Evolutionary conservation across 2,888 invertebrate species (phyloP).

Genomic region (Dryobotodes eremita): DNA sequence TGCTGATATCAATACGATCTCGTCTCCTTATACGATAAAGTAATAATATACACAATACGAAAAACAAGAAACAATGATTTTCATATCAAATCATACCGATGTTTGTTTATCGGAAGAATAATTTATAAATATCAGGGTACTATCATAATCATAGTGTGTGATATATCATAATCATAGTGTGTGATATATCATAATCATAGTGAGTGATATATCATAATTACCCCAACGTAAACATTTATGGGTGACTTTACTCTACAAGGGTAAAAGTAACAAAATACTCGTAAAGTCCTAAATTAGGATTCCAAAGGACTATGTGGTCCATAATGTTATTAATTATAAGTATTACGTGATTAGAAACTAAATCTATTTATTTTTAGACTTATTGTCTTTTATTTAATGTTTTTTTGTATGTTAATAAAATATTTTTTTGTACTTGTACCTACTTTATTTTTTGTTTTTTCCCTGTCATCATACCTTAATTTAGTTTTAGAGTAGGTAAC

Average conservation of each 20-base stretch:
- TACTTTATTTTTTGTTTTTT: slow-evolving; percentile 6
- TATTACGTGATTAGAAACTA: slow-evolving; percentile 48
- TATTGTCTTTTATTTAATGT: slow-evolving; percentile 62
- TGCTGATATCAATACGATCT: slow-evolving; percentile 11
- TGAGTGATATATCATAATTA: slow-evolving; percentile 25
- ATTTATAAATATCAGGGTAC: slow-evolving; percentile 27
- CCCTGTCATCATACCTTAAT: background rate
- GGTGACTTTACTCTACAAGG: slow-evolving; percentile 37
- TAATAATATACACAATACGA: background rate
- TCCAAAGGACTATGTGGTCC: slow-evolving; percentile 78
- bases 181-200: background rate
- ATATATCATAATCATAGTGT: too few species aligned
- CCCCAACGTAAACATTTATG: slow-evolving; percentile 37
- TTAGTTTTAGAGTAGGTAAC: background rate
- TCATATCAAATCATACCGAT: background rate
- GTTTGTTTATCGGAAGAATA: slow-evolving; percentile 27
- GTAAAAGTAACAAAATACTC: slow-evolving; percentile 50
- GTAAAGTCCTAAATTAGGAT: slow-evolving; percentile 84
- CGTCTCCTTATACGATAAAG: background rate
- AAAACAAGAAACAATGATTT: background rate
- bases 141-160: slow-evolving; percentile 2
- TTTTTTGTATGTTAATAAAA: slow-evolving; percentile 68
- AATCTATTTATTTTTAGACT: slow-evolving; percentile 69
- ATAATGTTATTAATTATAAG: slow-evolving; percentile 54
- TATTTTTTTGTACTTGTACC: slow-evolving; percentile 54